Evolutionary conservation across 2,113 vertebrate species (phyloP).

Genomic region (Apeltes quadracus): DNA sequence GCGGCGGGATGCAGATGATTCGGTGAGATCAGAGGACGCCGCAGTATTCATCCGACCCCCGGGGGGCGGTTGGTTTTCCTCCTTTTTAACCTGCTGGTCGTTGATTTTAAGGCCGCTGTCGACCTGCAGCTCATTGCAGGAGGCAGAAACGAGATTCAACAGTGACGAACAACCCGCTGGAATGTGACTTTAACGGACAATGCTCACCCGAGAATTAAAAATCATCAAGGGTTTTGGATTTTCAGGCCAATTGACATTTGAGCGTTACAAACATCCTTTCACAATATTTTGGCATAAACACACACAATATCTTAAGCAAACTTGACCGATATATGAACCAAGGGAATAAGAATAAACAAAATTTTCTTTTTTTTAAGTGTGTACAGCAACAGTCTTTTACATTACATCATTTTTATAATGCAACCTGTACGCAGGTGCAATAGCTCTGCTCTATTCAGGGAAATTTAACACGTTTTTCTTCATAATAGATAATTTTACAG

Average conservation of each 20-base stretch:
- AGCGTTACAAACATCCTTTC: neutral
- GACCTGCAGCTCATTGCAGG: neutral
- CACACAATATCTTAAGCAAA: too few species aligned
- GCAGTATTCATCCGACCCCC: neutral
- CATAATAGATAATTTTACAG: too few species aligned
- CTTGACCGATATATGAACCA: neutral
- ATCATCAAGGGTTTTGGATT: too few species aligned
- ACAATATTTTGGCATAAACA: neutral
- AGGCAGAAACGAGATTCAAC: neutral
- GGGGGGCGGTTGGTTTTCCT: neutral
- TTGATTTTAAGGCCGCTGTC: neutral
- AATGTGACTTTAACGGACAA: neutral
- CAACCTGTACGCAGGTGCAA: neutral
- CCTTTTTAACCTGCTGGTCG: slow-evolving; percentile 16
- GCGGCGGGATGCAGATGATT: slow-evolving; percentile 23
- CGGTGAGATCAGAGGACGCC: slow-evolving; percentile 6
- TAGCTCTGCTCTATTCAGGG: neutral
- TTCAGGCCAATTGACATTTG: neutral
- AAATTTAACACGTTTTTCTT: too few species aligned
- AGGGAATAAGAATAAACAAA: neutral
- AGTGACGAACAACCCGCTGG: neutral
- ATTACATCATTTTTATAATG: neutral
- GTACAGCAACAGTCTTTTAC: neutral
- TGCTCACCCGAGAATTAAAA: too few species aligned
- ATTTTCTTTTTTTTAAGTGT: too few species aligned